Conservation (phyloP, 2,888 invertebrate genomes). For the Diachrysia chrysitis region DNA sequence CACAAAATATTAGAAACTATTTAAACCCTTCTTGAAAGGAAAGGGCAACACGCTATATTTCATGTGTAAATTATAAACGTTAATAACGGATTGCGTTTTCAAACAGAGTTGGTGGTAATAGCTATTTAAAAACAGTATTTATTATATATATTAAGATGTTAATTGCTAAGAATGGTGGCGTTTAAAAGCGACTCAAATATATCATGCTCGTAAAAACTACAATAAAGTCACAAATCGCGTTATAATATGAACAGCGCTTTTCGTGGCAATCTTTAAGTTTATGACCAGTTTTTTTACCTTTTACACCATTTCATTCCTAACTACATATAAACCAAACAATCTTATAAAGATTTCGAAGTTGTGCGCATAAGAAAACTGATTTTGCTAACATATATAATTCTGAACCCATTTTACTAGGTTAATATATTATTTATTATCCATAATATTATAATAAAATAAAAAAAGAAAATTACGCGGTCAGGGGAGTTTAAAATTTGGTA, state of each 20-base stretch:
- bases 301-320: no score
- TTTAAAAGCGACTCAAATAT: conserved; percentile 41
- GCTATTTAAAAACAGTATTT: conserved; percentile 46
- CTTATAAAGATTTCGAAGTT: no score
- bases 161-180: conserved; percentile 38
- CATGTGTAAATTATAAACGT: conserved; percentile 57
- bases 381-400: no score
- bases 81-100: conserved; percentile 50
- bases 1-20: background rate
- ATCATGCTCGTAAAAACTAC: conserved; percentile 23
- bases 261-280: background rate
- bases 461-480: no score
- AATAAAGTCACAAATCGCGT: conserved; percentile 37
- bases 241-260: conserved; percentile 8
- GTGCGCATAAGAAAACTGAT: no score
- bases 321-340: no score
- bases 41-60: conserved; percentile 61
- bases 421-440: no score
- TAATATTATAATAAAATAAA: no score
- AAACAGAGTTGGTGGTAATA: conserved; percentile 53
- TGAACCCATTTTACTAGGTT: no score
- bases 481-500: no score
- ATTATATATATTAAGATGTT: conserved; percentile 54
- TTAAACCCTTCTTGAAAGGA: conserved; percentile 8
- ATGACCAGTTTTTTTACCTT: background rate